phyloP scores from a whole-genome alignment of 2,797 vertebrate genomes.

The Gymnocypris eckloni region DNA sequence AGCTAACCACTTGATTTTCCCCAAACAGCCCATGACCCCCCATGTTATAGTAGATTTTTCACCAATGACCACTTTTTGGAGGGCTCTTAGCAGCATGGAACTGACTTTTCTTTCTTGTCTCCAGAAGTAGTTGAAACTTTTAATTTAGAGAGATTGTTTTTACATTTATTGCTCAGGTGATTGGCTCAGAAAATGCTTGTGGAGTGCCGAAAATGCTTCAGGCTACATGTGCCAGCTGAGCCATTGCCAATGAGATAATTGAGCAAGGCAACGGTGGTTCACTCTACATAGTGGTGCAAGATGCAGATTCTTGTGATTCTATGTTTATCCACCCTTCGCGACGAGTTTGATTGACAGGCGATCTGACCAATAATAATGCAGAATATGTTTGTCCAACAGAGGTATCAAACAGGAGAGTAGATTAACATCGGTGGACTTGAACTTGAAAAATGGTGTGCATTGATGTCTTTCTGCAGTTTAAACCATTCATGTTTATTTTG shows the following conservation, averaged over 20 bases:
- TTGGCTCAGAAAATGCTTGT: background rate
- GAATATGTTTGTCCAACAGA: too few species aligned
- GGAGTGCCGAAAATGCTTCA: background rate
- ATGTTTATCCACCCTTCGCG: too few species aligned
- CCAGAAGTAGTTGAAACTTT: background rate
- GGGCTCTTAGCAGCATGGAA: background rate
- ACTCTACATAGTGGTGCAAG: background rate
- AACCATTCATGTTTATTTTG: too few species aligned
- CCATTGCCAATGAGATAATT: background rate
- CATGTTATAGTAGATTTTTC: background rate
- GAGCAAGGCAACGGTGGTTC: background rate
- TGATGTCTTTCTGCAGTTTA: too few species aligned
- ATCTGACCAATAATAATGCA: too few species aligned
- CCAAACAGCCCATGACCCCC: background rate
- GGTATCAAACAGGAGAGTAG: too few species aligned
- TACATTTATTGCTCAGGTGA: background rate
- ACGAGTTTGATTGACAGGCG: too few species aligned
- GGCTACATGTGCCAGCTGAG: background rate
- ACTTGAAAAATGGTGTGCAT: too few species aligned
- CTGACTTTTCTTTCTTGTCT: background rate
- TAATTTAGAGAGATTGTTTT: background rate
- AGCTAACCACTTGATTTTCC: background rate
- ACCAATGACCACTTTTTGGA: background rate
- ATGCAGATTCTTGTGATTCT: background rate
- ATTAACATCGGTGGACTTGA: too few species aligned